Conservation (phyloP, 1,140 invertebrate species). For the Platorchestia sp. region DNA sequence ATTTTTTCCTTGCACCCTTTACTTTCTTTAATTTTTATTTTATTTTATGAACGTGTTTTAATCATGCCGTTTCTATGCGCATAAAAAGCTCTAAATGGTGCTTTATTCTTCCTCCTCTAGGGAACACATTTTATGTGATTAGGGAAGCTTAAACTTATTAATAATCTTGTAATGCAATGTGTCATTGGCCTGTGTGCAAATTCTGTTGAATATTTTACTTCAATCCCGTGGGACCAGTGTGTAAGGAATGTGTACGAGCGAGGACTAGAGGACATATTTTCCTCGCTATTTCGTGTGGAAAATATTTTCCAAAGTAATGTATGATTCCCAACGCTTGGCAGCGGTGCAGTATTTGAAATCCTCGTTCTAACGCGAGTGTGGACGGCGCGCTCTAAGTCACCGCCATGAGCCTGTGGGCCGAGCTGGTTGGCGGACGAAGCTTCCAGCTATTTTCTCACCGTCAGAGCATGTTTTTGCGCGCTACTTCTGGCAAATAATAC, state of each 20-base stretch:
- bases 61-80: no score
- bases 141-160: no score
- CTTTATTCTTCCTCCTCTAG: no score
- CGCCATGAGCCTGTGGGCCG: background rate
- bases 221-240: background rate
- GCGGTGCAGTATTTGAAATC: background rate
- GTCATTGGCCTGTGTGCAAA: background rate
- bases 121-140: no score
- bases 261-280: background rate
- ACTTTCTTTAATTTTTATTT: no score
- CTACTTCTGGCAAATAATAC: slow-evolving; percentile 44
- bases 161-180: no score
- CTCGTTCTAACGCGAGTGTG: background rate
- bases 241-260: background rate
- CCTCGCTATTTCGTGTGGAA: background rate
- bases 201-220: background rate
- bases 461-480: slow-evolving; percentile 36
- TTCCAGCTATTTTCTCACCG: background rate
- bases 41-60: no score
- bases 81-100: no score
- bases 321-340: background rate
- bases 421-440: background rate
- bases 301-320: background rate
- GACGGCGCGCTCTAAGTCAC: background rate
- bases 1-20: no score